Evolutionary conservation across 2,113 vertebrate genomes (phyloP), one percentile per base, ranked within the genome.

Genomic region (Paradoxurus hermaphroditus): DNA sequence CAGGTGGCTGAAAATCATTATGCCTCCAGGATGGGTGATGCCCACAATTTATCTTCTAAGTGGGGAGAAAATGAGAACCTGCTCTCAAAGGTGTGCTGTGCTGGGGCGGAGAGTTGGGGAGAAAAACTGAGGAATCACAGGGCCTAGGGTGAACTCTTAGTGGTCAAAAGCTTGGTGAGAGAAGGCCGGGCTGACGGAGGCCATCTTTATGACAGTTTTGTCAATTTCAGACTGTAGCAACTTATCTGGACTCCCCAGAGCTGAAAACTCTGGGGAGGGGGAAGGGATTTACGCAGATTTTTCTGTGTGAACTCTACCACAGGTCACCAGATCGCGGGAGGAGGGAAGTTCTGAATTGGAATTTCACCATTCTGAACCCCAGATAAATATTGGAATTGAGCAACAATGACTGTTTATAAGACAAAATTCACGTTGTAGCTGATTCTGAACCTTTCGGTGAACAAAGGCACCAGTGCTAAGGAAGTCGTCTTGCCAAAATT

Each of bases 311-410:
- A 92, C 8, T 81, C 0, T 39, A 53, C 16, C 2, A 14, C 15
- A 14, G 56, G 15, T 62, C 89, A 95, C 77, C 78, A 90, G 51
- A 77, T n/a, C 68, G 0, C 63, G 72, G 68, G 83, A 93, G 16
- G 49, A n/a, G 39, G 18, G 36, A 31, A 14, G 2, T 70, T 91
- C 79, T 63, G 41, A 36, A 70, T 63, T 44, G 18, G 86, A 59
- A 89, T 85, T 34, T 68, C 41, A 77, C 36, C 78, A 39, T 88
- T 77, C 21, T 41, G 36, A 84, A 89, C 21, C 23, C 8, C 8
- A 81, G 46, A 77, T 91, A 84, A 86, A 95, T 84, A 67, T 70
- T 86, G 19, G 31, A 92, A 86, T 27, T 59, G 16, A 90, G 94
- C 53, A 77, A 21, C 46, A 46, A 12, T 65, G 46, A 4, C 53